Evolutionary conservation across 2,888 invertebrate species (phyloP).

Genomic region (Cremastobaeus sp.): DNA sequence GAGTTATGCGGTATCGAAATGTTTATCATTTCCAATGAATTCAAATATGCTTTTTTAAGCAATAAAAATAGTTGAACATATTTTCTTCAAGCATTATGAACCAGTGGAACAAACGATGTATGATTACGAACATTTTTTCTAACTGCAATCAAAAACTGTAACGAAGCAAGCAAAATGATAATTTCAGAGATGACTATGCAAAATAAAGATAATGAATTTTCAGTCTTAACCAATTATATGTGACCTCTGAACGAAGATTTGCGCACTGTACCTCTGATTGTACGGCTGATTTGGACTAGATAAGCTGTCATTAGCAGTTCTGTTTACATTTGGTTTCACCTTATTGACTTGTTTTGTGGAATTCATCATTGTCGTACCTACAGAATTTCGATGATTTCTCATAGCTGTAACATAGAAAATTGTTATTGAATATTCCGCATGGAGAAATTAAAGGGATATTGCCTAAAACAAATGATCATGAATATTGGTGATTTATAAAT

Average conservation of each 20-base stretch:
- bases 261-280: conserved; percentile 81
- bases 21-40: too few species aligned
- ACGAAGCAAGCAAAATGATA: conserved; percentile 50
- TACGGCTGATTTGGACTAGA: conserved; percentile 83
- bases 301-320: conserved; percentile 86
- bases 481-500: too few species aligned
- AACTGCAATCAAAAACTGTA: conserved; percentile 40
- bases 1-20: too few species aligned
- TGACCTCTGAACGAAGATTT: conserved; percentile 18
- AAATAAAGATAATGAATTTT: conserved; percentile 38
- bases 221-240: conserved; percentile 22
- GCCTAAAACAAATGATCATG: too few species aligned
- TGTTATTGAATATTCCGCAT: conserved; percentile 20
- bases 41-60: conserved; percentile 26
- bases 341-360: conserved; percentile 92
- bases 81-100: conserved; percentile 35
- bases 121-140: conserved; percentile 26
- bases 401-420: conserved; percentile 81
- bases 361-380: conserved; percentile 85
- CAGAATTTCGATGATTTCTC: conserved; percentile 88
- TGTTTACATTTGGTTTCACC: conserved; percentile 91
- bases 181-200: conserved; percentile 54
- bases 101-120: conserved; percentile 30
- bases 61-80: conserved; percentile 10
- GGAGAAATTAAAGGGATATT: too few species aligned